Conservation (phyloP, 2,797 vertebrate genomes). For the Peromyscus melanophrys region DNA sequence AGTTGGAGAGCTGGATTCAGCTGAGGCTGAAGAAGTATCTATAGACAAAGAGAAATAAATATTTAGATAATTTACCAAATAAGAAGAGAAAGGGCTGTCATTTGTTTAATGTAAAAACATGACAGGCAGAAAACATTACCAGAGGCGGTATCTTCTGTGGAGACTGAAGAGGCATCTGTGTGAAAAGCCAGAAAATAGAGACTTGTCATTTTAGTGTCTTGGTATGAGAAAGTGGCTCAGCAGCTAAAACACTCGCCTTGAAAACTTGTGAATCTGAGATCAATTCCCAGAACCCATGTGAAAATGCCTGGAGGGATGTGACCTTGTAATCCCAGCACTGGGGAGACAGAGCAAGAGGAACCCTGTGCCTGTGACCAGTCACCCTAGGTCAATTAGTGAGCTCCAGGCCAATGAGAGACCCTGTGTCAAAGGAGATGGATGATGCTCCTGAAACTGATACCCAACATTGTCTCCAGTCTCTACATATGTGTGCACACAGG, state of each 20-base stretch:
- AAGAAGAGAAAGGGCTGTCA: neutral
- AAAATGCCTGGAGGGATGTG: neutral
- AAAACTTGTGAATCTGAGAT: neutral
- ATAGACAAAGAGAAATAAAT: neutral
- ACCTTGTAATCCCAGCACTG: neutral
- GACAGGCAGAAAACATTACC: constrained; percentile 11
- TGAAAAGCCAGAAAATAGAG: neutral
- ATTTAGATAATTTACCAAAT: neutral
- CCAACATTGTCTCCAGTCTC: neutral
- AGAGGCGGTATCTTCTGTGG: neutral
- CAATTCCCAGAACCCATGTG: too few species aligned
- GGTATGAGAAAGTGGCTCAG: neutral
- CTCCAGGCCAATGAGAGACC: neutral
- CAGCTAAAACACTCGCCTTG: neutral
- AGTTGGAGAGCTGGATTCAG: neutral
- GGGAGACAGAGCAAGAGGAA: neutral
- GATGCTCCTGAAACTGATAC: neutral
- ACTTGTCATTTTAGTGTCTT: neutral
- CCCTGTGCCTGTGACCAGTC: neutral
- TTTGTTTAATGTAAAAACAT: neutral
- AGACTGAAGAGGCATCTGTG: neutral
- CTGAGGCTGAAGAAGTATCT: neutral
- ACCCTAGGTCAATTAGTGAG: neutral
- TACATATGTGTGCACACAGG: neutral
- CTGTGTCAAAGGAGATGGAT: neutral